Percentiles rank a stretch among this genome's conserved stretches.
These are phyloP conservation scores for Cygnus olor DNA, from an alignment of 2,797 vertebrate genomes.

Conservation along the genomic window DNA sequence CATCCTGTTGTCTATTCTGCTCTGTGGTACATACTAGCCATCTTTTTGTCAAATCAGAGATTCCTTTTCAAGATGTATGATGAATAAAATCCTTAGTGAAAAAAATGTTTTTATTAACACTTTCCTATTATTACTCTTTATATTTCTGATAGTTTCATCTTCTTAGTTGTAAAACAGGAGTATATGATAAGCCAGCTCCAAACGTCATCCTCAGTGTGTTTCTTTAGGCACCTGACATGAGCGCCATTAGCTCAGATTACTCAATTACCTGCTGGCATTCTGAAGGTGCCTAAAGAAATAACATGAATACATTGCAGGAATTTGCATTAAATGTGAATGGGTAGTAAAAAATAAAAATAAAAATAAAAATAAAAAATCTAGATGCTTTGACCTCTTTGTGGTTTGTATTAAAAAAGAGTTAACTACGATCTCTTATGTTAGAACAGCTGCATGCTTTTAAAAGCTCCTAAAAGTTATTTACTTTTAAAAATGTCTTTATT, in stretches of 20 bases:
- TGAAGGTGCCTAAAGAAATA: constrained; percentile 53
- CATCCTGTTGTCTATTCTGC: neutral
- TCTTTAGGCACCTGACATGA: constrained; percentile 25
- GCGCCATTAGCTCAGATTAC: constrained; percentile 40
- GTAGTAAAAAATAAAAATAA: constrained; percentile 40
- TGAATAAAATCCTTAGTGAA: neutral
- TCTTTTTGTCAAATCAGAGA: neutral
- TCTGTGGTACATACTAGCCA: neutral
- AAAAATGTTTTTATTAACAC: neutral
- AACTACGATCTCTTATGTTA: constrained; percentile 9
- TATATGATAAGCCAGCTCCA: neutral
- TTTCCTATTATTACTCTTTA: neutral
- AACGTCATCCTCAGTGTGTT: constrained; percentile 37
- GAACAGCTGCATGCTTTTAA: constrained; percentile 59
- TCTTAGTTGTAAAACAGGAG: neutral
- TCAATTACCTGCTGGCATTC: constrained; percentile 58
- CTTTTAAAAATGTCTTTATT: constrained; percentile 32
- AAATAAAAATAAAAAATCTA: constrained; percentile 5
- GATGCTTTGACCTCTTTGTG: constrained; percentile 48
- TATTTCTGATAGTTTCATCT: neutral
- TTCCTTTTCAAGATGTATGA: neutral
- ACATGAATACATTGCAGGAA: constrained; percentile 40
- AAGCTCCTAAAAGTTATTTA: constrained; percentile 45
- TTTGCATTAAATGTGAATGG: constrained; percentile 54
- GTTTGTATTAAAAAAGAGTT: constrained; percentile 32